Conservation (phyloP, 2,888 invertebrate species). For the Eupithecia insigniata region DNA sequence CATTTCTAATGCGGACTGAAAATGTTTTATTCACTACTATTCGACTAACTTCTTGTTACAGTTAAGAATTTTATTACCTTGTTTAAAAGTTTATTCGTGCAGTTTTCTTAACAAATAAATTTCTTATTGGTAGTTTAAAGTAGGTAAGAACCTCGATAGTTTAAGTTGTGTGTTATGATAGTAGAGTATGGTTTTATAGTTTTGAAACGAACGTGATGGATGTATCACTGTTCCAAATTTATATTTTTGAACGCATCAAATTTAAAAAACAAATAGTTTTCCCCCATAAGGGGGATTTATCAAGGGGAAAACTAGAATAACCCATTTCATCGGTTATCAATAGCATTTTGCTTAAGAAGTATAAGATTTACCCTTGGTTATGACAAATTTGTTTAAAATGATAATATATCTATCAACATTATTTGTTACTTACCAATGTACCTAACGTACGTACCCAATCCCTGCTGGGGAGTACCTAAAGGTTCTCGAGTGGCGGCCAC, state of each 20-base stretch:
- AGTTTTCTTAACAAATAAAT: slow-evolving; percentile 44
- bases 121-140: slow-evolving; percentile 35
- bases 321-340: neutral
- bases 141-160: slow-evolving; percentile 27
- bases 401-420: neutral
- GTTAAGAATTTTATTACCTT: slow-evolving; percentile 47
- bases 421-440: neutral
- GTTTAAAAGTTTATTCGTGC: slow-evolving; percentile 41
- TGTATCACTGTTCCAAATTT: slow-evolving; percentile 17
- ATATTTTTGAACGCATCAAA: neutral
- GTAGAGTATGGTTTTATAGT: slow-evolving; percentile 17
- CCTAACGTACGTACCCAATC: too few species aligned
- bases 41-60: slow-evolving; percentile 42
- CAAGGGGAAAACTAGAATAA: too few species aligned
- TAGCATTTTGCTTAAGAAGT: neutral
- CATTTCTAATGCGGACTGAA: slow-evolving; percentile 25
- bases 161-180: slow-evolving; percentile 30
- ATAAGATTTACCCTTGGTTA: neutral
- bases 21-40: slow-evolving; percentile 45
- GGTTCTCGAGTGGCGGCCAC: too few species aligned
- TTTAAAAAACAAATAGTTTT: too few species aligned
- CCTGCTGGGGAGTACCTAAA: too few species aligned
- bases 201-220: slow-evolving; percentile 12
- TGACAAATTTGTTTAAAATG: neutral
- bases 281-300: too few species aligned